Base-by-base conservation (phyloP, 1,140 invertebrate genomes). In the Pteromalus puparum region DNA sequence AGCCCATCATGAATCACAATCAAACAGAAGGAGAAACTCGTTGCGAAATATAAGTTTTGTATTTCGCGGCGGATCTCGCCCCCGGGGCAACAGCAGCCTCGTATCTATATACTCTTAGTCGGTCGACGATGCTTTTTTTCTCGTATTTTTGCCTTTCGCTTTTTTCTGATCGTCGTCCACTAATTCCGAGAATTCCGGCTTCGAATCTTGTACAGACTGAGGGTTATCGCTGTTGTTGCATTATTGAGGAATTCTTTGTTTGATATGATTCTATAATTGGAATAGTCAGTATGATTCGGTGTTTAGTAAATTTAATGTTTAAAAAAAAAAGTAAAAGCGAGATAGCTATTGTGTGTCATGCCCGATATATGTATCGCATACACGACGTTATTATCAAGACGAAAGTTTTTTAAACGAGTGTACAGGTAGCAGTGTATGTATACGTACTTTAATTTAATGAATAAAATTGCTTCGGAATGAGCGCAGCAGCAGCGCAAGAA, bases 1-100 rank as follows among this genome's bases (percentile, higher is more conserved):
- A 48, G 21, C 78, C 77, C 24, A 75, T 67, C 72, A 81, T 84
- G 83, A 84, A 81, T 84, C 78, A 84, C 72, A 75, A 81, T 84
- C 42, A 81, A 81, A 84, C 68, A 74, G 70, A 79, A 74, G 77
- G 77, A 74, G 83, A 84, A 80, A 79, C 83, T 83, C 75, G 53
- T 72, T 83, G 75, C 65, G 74, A 78, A 83, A 72, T 83, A 72
- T 83, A 72, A 72, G 42, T 72, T 77, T 18, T 70, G 30, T 79
- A 61, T 72, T 15, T 21, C 42, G 24, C n/a, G 1, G 30, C 28
- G 21, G 30, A 75, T 82, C 30, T 80, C 5, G 68, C 42, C 26
- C 42, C 7, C 5, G 26, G 7, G 53, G 24, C 30, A 53, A 18
- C 24, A n/a, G 9, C 48, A 7, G n/a, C 68, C 12, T 61, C 30